Evolutionary conservation across 2,797 vertebrate species (phyloP).

Genomic region (Pantherophis alleghaniensis): DNA sequence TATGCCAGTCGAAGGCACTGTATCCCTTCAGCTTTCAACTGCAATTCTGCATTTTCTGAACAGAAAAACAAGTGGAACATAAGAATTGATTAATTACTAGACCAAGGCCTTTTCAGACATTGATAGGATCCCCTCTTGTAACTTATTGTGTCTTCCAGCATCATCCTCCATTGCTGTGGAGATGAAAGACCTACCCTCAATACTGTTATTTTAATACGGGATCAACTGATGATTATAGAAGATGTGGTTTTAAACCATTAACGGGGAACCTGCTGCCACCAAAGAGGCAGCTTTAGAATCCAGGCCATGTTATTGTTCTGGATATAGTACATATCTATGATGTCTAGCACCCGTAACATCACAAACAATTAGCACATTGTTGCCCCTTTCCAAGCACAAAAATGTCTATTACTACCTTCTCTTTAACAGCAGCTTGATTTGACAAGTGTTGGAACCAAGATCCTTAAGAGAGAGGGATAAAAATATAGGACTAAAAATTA

Average conservation of each 20-base stretch:
- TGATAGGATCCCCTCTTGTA: not conserved
- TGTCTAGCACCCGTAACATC: no score
- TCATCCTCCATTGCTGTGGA: not conserved
- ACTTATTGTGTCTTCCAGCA: not conserved
- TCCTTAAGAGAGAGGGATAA: not conserved
- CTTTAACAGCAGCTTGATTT: not conserved
- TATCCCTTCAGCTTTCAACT: not conserved
- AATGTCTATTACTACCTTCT: not conserved
- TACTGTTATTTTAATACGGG: not conserved
- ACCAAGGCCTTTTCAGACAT: not conserved
- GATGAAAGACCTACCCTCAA: not conserved
- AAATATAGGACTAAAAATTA: not conserved
- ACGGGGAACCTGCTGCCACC: not conserved
- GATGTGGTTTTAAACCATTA: not conserved
- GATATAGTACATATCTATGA: not conserved
- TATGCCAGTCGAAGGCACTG: not conserved
- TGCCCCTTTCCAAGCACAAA: not conserved
- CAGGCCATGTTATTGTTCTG: not conserved
- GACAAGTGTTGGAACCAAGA: not conserved
- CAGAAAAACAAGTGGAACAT: not conserved
- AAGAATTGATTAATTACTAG: not conserved
- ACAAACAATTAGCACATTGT: rapidly evolving
- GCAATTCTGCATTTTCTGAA: not conserved
- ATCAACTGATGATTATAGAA: not conserved
- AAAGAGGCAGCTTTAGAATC: not conserved